Evolutionary conservation across 2,888 invertebrate genomes (phyloP).

Genomic region (Athalia rosae): DNA sequence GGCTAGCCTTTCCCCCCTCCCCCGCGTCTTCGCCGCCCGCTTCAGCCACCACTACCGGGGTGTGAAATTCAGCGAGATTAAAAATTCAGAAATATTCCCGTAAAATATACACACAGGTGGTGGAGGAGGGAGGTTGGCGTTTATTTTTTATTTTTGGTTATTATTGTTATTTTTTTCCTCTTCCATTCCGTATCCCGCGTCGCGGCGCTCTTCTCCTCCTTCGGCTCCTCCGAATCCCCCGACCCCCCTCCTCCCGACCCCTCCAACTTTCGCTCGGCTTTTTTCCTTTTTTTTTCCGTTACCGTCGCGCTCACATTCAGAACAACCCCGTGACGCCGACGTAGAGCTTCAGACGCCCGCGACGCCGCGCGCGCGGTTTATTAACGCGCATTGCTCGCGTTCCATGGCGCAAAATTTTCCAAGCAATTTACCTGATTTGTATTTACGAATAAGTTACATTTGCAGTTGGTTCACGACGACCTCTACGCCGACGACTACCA

Average conservation of each 20-base stretch:
- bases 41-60: constrained; percentile 34
- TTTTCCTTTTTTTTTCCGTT: neutral
- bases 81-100: constrained; percentile 65
- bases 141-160: no score
- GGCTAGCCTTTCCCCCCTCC: no score
- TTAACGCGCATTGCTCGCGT: constrained; percentile 59
- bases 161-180: no score
- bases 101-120: constrained; percentile 48
- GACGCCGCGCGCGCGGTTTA: constrained; percentile 55
- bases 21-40: no score
- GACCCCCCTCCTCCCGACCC: constrained; percentile 25
- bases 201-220: constrained; percentile 8
- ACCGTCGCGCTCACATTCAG: no score
- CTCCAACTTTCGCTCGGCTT: constrained; percentile 2
- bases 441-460: constrained; percentile 47
- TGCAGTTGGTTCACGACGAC: neutral
- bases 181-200: no score
- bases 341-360: no score
- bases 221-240: constrained; percentile 2
- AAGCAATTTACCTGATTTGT: constrained; percentile 64
- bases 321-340: no score
- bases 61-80: constrained; percentile 67
- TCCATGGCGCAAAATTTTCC: constrained; percentile 59
- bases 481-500: neutral
- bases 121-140: neutral